These are phyloP conservation scores for Epizoanthus stellaris DNA, from an alignment of 92 coral and sea anemone species.

Conservation along the genomic window DNA sequence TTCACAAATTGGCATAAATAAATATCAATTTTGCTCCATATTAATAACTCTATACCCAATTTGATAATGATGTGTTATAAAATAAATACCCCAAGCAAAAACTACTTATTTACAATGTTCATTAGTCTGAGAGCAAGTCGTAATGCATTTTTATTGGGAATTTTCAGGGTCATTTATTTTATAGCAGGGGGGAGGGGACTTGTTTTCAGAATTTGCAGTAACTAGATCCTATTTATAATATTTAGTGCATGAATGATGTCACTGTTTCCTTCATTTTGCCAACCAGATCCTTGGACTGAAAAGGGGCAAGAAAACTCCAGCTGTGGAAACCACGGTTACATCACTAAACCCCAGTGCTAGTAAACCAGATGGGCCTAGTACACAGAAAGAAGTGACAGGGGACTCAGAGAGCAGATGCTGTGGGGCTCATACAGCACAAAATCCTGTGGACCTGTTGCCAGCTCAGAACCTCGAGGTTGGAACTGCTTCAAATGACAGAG, in stretches of 20 bases:
- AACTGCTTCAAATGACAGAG: constrained; percentile 38
- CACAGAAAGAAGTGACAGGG: constrained; percentile 19
- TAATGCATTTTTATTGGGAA: no score
- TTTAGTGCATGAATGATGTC: no score
- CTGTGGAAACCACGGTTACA: not conserved
- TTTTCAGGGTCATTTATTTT: no score
- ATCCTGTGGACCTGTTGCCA: constrained; percentile 36
- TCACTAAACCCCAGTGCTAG: not conserved
- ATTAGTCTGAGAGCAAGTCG: no score
- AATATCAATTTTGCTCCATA: no score
- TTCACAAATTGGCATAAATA: no score
- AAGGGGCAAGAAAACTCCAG: constrained; percentile 59
- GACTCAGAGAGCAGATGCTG: constrained; percentile 32
- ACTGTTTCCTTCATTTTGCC: not conserved
- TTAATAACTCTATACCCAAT: no score
- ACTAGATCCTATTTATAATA: not conserved
- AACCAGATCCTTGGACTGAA: constrained; percentile 88
- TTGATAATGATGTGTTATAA: not conserved
- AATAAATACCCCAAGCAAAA: no score
- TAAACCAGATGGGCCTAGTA: constrained; percentile 27
- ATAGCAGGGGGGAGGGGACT: no score
- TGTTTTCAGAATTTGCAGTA: not conserved
- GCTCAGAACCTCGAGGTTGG: constrained; percentile 56
- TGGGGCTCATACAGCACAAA: constrained; percentile 18
- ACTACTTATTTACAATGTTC: no score